Percentiles rank a stretch among this genome's conserved stretches.
Conservation (phyloP, 2,113 vertebrate species). For the Nettapus auritus region DNA sequence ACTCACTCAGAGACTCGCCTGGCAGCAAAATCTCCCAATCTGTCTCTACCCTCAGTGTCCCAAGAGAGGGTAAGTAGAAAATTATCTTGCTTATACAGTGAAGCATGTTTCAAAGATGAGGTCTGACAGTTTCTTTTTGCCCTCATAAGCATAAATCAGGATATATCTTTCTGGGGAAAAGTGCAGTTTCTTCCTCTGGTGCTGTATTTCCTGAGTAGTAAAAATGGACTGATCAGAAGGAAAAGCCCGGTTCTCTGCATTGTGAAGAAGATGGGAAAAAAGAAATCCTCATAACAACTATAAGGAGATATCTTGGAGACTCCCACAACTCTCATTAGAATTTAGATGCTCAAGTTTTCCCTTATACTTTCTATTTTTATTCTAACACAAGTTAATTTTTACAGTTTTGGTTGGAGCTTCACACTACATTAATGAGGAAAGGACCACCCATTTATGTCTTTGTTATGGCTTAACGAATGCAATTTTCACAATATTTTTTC, state of each 20-base stretch:
- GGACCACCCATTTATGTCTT: background rate
- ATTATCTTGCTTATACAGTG: background rate
- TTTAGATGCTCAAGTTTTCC: background rate
- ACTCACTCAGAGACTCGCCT: constrained; percentile 60
- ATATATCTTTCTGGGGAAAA: background rate
- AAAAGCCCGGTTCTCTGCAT: background rate
- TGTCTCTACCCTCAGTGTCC: constrained; percentile 70
- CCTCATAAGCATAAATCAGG: background rate
- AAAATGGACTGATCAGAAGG: background rate
- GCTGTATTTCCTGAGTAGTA: background rate
- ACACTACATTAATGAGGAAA: background rate
- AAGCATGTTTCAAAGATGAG: constrained; percentile 14
- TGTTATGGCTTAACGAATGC: background rate
- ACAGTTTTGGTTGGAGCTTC: background rate
- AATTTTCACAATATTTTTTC: background rate
- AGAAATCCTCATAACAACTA: background rate
- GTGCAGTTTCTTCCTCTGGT: background rate
- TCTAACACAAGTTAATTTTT: background rate
- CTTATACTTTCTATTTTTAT: background rate
- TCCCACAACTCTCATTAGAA: background rate
- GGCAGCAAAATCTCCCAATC: constrained; percentile 68
- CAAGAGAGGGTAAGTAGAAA: constrained; percentile 72
- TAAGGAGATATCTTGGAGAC: background rate
- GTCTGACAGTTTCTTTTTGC: constrained; percentile 30
- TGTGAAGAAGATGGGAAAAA: background rate